Base-by-base conservation (phyloP, 2,888 invertebrate species). In the Orthonevra nobilis region DNA sequence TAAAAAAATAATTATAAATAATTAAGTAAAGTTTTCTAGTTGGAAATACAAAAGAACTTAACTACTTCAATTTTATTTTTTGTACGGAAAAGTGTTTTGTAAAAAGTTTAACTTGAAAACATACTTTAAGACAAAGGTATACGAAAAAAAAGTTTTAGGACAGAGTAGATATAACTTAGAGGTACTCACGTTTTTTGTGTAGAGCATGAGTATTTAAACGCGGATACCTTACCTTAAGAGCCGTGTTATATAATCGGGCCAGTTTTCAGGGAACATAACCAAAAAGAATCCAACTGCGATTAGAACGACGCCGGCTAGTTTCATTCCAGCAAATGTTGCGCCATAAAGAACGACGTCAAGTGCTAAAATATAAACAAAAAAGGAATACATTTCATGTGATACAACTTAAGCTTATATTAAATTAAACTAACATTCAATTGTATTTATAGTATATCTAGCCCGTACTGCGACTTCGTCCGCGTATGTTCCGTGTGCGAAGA, bases 181-280 rank as follows among this genome's bases (percentile, higher is more conserved):
- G 5, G 54, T 75, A 75, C 75, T 75, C 69, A 75, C 75, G 61
- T 14, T 69, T 74, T 26, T 5, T 23, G 14, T 10, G 17, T 28
- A 34, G 36, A 17, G n/a, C 12, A 46, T 10, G 12, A 42, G 26
- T 6, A 44, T 40, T 48, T 46, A n/a, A 63, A 30, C 26, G 4
- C 68, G 81, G 82, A 85, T 83, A 86, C 87, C 90, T 90, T 91
- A 96, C 96, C 96, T 93, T 84, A 97, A 91, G 75, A 97, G 91
- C 83, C 96, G 92, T 85, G 96, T 96, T 88, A 97, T 95, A 89
- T 97, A 97, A 87, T 97, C 96, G 0, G 97, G 97, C 97, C 97
- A 97, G 90, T 97, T 97, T 89, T 96, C 96, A 0, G 97, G 97
- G 84, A 97, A 95, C 94, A 97, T 95, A 79, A 97, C 97, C 60